Base-by-base conservation (phyloP, 2,113 vertebrate genomes). In the Myotis lucifugus region DNA sequence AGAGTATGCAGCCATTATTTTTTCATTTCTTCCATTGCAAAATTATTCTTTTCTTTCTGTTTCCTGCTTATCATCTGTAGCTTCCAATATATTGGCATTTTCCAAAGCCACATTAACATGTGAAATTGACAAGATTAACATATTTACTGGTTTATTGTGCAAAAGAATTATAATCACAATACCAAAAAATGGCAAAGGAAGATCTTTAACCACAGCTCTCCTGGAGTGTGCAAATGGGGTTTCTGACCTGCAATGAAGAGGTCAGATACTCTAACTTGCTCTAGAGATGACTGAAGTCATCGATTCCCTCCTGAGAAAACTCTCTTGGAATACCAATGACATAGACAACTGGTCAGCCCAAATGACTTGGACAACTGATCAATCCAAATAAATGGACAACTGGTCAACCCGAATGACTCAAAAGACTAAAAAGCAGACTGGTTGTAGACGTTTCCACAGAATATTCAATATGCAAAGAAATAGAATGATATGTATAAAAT, bases 61-160 rank as follows among this genome's bases (percentile, higher is more conserved):
- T 94, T 93, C 90, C 18, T 78, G 13, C 76, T 91, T 90, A 66
- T 81, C 66, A 85, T 81, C 81, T 92, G 56, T 91, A 95, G 76
- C 70, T 81, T 59, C 27, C 76, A 93, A 84, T 73, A 94, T 87
- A 92, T 0, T 82, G 92, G 34, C 90, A 95, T 95, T 96, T 95
- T 91, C 56, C 79, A 96, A 97, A 96, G 90, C 50, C 88, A 87
- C 37, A 90, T 95, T 96, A 94, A 85, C 90, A 95, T 73, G 91
- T 76, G 59, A 97, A 91, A 92, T 90, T 9, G 9, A 67, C 52
- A 70, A 87, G 66, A 95, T 95, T 90, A 92, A 86, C 66, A 85
- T 34, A 90, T 92, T 86, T 95, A 91, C 91, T 94, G 27, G 74
- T 48, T 70, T 94, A 76, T 54, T 91, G 50, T 56, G 34, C 10